phyloP scores from a whole-genome alignment of 2,113 vertebrate species.

The Electrona antarctica region DNA sequence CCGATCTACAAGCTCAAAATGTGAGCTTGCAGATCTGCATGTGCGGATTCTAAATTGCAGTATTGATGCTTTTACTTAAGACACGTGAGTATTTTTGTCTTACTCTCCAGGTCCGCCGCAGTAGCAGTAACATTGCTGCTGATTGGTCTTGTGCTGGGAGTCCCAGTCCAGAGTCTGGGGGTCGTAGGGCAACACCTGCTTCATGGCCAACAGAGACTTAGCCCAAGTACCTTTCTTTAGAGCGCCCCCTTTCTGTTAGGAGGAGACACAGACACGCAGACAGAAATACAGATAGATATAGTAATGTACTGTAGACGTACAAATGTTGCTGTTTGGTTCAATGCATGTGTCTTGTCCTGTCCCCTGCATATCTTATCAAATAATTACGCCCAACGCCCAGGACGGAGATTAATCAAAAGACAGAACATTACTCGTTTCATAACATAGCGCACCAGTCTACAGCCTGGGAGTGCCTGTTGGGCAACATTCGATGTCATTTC shows the following conservation, averaged over 20 bases:
- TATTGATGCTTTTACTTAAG: not conserved
- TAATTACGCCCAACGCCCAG: no score
- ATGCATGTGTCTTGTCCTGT: no score
- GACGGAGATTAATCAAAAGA: no score
- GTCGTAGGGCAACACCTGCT: constrained; percentile 91
- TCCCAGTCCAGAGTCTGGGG: constrained; percentile 92
- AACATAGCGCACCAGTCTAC: no score
- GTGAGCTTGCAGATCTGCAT: no score
- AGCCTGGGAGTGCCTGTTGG: no score
- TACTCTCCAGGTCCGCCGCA: constrained; percentile 94
- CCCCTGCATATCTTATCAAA: no score
- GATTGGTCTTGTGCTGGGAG: constrained; percentile 90
- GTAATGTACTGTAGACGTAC: no score
- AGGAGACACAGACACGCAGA: not conserved
- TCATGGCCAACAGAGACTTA: constrained; percentile 88
- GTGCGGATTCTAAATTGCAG: not conserved
- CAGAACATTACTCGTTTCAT: no score
- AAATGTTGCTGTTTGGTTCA: no score
- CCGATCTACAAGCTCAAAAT: no score
- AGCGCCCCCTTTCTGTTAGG: constrained; percentile 91
- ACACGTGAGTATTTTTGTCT: constrained; percentile 48
- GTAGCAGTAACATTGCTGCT: constrained; percentile 97
- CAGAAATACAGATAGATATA: not conserved
- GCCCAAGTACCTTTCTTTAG: constrained; percentile 93
- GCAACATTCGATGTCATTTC: no score